Evolutionary conservation across 1,140 invertebrate species (phyloP), one percentile per base, ranked within the genome.

Genomic region (Ruditapes philippinarum): DNA sequence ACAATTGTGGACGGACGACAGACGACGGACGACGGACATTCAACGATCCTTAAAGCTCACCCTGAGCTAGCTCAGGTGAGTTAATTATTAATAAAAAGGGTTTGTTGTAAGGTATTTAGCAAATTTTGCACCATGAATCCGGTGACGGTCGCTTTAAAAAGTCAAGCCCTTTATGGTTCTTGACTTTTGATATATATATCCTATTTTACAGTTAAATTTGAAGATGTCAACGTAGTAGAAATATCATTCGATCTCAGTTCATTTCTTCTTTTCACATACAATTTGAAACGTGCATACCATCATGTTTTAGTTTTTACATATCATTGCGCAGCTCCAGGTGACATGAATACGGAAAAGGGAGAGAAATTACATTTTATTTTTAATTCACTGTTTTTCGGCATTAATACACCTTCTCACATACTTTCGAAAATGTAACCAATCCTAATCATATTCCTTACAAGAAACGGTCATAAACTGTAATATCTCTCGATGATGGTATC

Each of bases 121-220:
- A 28, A n/a, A 42, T 73, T 38, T 17, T n/a, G 42, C 19, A 42
- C 73, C 14, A 42, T 73, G 11, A 73, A 84, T 84, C 82, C 62
- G 0, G 17, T 70, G 17, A 70, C 38, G 14, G 82, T 73, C 14
- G 62, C 65, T 40, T 51, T 38, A 73, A 49, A 12, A 42, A 70
- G 49, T 25, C 9, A 84, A 84, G 38, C 81, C 60, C 11, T 40
- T 33, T 14, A 22, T 68, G 9, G 60, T 84, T n/a, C 62, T 84
- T 7, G 81, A 84, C 14, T 84, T n/a, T 60, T 60, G 79, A 57
- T 36, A 60, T 38, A 81, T 81, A 36, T 33, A 81, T 60, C 57
- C 79, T 22, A 40, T 42, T 28, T 49, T 83, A 1, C 70, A 68
- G 57, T 81, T 60, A 89, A 89, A 78, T 89, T 83, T 60, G 88